Evolutionary conservation across 1,140 invertebrate genomes (phyloP).

Genomic region (Drosophila busckii): DNA sequence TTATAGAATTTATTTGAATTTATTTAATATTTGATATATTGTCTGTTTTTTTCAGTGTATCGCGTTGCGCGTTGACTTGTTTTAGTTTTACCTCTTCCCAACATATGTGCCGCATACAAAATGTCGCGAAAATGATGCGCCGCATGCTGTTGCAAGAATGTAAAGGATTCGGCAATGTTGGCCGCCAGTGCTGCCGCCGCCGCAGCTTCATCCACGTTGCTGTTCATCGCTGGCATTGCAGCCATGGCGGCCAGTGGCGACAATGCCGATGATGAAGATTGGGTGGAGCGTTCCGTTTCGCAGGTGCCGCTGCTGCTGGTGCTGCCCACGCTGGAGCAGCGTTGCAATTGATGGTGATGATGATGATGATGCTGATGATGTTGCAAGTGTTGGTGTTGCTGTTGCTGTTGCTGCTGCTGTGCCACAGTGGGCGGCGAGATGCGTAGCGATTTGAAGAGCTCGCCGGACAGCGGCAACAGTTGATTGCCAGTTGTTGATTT

Average conservation of each 20-base stretch:
- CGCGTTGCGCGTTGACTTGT: no score
- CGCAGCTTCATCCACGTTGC: slow-evolving; percentile 29
- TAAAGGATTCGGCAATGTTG: slow-evolving; percentile 75
- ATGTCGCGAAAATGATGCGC: slow-evolving; percentile 79
- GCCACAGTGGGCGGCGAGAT: slow-evolving; percentile 33
- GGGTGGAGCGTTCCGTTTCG: slow-evolving; percentile 64
- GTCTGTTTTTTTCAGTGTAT: no score
- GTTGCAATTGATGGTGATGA: slow-evolving; percentile 43
- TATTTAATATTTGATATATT: no score
- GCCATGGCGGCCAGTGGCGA: slow-evolving; percentile 36
- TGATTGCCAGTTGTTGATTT: slow-evolving; percentile 26
- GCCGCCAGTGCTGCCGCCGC: slow-evolving; percentile 62
- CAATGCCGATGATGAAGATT: slow-evolving; percentile 36
- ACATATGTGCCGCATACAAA: slow-evolving; percentile 75
- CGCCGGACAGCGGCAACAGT: slow-evolving; percentile 39
- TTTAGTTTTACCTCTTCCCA: slow-evolving; percentile 67
- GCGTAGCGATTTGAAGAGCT: slow-evolving; percentile 43
- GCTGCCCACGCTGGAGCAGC: slow-evolving; percentile 75
- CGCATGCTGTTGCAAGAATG: slow-evolving; percentile 72
- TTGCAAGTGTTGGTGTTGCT: slow-evolving; percentile 28
- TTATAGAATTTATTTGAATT: no score
- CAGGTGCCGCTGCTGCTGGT: slow-evolving; percentile 73
- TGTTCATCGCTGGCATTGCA: slow-evolving; percentile 25
- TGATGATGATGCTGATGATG: slow-evolving; percentile 25
- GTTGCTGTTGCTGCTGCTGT: slow-evolving; percentile 24